Base-by-base conservation (phyloP, 2,888 invertebrate genomes). In the Leucophora obtusa region DNA sequence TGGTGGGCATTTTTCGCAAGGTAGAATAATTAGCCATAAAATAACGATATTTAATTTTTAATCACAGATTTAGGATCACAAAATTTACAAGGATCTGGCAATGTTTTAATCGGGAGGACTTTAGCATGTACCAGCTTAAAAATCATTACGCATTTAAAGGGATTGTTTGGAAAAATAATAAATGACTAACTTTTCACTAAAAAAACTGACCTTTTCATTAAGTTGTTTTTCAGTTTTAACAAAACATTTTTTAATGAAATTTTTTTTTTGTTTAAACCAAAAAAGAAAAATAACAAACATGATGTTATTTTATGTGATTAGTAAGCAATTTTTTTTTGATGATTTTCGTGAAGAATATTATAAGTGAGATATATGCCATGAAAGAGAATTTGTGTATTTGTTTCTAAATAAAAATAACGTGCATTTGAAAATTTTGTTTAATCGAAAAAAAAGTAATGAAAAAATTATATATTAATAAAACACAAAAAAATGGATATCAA, bases 311-410 rank as follows among this genome's bases (percentile, higher is more conserved):
- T 50, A 51, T 58, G 54, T 73, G 60, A 69, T 78, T 71, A 66
- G 73, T 73, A 84, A 86, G 85, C 84, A 83, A 54, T 63, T 83
- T 85, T 84, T 83, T 84, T 86, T 89, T 89, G 89, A 90, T 89
- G 89, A 90, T 89, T 90, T 89, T 89, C 88, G 87, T 88, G 89
- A 87, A 86, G 85, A 83, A 70, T 73, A 54, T 72, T 76, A 59
- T 63, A 51, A 63, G 68, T 69, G 76, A 76, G 54, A 68, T 28
- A 71, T 54, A 76, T 81, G 76, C 43, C 38, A 76, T 70, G 65
- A 65, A 65, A 54, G 14, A 21, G 21, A 24, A 24, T n/a, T 3
- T 24, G 21, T 14, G n/a, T 7, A 28, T 24, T n/a, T 15, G 11
- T 21, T 24, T 2, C 0, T 28, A 54, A 62, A 63, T 11, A 43